A percentile compares a stretch with the other conserved stretches of the same genome.
Conservation (phyloP, 2,888 invertebrate species). For the Frankliniella intonsa region DNA sequence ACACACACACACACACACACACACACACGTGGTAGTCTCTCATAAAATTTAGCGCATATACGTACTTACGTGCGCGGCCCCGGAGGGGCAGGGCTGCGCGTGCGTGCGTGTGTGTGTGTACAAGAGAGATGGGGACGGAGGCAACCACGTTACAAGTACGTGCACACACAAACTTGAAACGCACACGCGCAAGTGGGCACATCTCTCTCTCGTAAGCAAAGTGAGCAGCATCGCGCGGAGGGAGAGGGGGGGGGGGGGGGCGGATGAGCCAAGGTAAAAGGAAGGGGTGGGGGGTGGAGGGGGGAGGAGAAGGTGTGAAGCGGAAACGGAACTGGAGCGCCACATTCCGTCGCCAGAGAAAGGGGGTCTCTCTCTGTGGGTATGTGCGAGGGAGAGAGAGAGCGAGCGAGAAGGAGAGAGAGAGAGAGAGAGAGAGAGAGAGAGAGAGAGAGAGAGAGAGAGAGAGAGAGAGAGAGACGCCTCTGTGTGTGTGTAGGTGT, state of each 20-base stretch:
- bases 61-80: too few relatives aligned
- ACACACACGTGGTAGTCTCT: not conserved
- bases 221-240: not conserved
- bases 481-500: too few relatives aligned
- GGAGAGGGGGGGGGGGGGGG: not conserved
- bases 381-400: not conserved
- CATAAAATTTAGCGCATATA: too few relatives aligned
- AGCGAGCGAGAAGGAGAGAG: not conserved
- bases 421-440: constrained; percentile 6
- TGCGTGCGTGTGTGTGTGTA: too few relatives aligned
- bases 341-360: not conserved
- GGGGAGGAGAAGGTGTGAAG: not conserved
- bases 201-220: not conserved
- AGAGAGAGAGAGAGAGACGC: too few relatives aligned
- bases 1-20: not conserved
- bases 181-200: constrained; percentile 23
- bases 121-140: not conserved
- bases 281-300: not conserved
- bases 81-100: too few relatives aligned
- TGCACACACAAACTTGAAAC: not conserved
- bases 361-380: not conserved
- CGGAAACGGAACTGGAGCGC: not conserved
- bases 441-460: not conserved
- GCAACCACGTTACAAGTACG: constrained; percentile 6
- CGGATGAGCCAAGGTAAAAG: not conserved